These are phyloP conservation scores for Trididemnum nubilum DNA, from an alignment of 23 tunicate genomes.

Conservation along the genomic window DNA sequence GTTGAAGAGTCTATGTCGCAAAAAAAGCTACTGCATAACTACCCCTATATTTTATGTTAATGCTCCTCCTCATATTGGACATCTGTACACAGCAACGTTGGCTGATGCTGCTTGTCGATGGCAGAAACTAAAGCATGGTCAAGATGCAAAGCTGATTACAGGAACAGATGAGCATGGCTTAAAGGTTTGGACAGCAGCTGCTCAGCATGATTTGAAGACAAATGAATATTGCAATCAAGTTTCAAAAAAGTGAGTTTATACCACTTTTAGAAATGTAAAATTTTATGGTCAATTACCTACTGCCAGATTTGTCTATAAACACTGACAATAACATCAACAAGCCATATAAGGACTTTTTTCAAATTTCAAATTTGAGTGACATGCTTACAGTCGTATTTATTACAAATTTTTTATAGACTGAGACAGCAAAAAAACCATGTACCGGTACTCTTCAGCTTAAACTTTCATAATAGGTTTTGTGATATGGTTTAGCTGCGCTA, in stretches of 20 bases:
- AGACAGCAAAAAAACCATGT: too few relatives aligned
- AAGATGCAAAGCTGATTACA: slow-evolving; percentile 18
- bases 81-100: slow-evolving; percentile 68
- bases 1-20: neutral
- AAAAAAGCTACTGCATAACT: slow-evolving; percentile 64
- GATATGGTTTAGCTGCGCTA: too few relatives aligned
- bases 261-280: neutral
- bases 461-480: too few relatives aligned
- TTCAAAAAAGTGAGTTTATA: slow-evolving; percentile 45
- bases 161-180: slow-evolving; percentile 92
- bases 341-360: too few relatives aligned
- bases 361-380: too few relatives aligned
- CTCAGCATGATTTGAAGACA: slow-evolving; percentile 25
- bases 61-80: slow-evolving; percentile 82
- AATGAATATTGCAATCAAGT: slow-evolving; percentile 44
- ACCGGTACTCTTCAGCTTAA: too few relatives aligned
- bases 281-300: neutral
- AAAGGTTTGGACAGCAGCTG: slow-evolving; percentile 73
- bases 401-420: too few relatives aligned
- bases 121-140: slow-evolving; percentile 30
- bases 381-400: too few relatives aligned
- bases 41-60: slow-evolving; percentile 90
- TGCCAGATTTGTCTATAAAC: too few relatives aligned
- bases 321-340: too few relatives aligned
- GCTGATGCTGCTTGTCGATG: slow-evolving; percentile 73